Evolutionary conservation across 2,113 vertebrate species (phyloP), one percentile per base, ranked within the genome.

Genomic region (Castor canadensis): DNA sequence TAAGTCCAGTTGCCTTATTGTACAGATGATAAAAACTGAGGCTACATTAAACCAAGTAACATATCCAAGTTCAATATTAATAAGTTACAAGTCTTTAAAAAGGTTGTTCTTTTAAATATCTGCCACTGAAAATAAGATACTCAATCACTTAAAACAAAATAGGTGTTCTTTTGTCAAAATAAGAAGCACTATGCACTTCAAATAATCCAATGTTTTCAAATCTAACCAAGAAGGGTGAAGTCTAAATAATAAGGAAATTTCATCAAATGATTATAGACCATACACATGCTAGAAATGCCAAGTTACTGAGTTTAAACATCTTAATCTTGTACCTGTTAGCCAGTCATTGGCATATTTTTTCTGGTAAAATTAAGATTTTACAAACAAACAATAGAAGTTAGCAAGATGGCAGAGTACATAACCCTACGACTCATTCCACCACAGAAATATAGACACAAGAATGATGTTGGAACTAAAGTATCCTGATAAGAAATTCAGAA

Each of bases 61-160:
- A 40, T 92, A 90, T 75, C 6, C 26, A 96, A 79, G 54, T 71
- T 38, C 45, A 87, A 79, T 84, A 69, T 83, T 93, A 92, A 47
- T 67, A n/a, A 87, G 32, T 62, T 85, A 72, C 19, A 93, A 43
- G 24, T 71, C 45, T 93, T 96, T 52, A 35, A 30, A 83, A 24
- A 49, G 80, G 43, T 56, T 87, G 43, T 87, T n/a, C n/a, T n/a
- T 77, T 82, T 94, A 91, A 93, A 88, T 19, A 71, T 84, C 38
- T 94, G 7, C 19, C 54, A 86, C 20, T 93, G 45, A 67, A 95
- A 95, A 75, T 81, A 91, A 43, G 87, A 84, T n/a, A 56, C 60
- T 91, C 35, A 93, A 79, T 35, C 16, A 72, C 71, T 89, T 92
- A 92, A 94, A 96, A 73, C 54, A 90, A 87, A 94, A 73, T 35